Percentiles rank a stretch among this genome's conserved stretches.
Evolutionary conservation across 2,888 invertebrate species (phyloP).

Genomic region (Criorhina ranunculi): DNA sequence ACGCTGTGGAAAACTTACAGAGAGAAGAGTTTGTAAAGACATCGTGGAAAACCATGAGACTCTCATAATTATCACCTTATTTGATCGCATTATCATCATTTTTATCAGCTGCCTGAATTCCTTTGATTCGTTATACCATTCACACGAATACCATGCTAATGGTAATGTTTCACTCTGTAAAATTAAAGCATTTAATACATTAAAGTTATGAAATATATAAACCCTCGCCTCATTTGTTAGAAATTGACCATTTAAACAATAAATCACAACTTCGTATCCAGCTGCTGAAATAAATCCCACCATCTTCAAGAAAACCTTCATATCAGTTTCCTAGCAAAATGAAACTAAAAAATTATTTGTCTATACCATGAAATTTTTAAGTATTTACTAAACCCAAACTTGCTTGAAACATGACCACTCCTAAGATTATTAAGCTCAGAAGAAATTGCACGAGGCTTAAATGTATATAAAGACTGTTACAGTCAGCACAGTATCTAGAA

Average conservation of each 20-base stretch:
- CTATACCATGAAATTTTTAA: not conserved
- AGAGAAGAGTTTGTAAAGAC: conserved; percentile 78
- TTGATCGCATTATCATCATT: conserved; percentile 80
- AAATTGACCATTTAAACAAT: conserved; percentile 81
- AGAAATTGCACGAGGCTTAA: conserved; percentile 80
- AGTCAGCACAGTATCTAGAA: conserved; percentile 78
- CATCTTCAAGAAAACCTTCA: conserved; percentile 74
- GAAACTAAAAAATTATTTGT: not conserved
- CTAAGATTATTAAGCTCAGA: conserved; percentile 79
- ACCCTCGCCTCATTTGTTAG: conserved; percentile 74
- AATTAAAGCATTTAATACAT: not conserved
- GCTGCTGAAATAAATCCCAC: conserved; percentile 80
- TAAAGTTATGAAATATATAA: too few species aligned
- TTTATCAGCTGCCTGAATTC: conserved; percentile 79
- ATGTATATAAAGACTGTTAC: conserved; percentile 79
- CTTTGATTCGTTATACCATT: conserved; percentile 80
- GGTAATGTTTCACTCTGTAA: conserved; percentile 79
- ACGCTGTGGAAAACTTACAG: not conserved
- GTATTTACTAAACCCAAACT: conserved; percentile 78
- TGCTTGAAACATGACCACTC: conserved; percentile 80
- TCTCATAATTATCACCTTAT: conserved; percentile 77
- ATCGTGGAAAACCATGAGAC: conserved; percentile 81
- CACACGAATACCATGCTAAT: conserved; percentile 79
- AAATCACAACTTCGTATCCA: conserved; percentile 80
- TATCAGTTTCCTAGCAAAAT: conserved; percentile 37